Evolutionary conservation across 2,888 invertebrate genomes (phyloP), one percentile per base, ranked within the genome.

Genomic region (Calameuta idolon): DNA sequence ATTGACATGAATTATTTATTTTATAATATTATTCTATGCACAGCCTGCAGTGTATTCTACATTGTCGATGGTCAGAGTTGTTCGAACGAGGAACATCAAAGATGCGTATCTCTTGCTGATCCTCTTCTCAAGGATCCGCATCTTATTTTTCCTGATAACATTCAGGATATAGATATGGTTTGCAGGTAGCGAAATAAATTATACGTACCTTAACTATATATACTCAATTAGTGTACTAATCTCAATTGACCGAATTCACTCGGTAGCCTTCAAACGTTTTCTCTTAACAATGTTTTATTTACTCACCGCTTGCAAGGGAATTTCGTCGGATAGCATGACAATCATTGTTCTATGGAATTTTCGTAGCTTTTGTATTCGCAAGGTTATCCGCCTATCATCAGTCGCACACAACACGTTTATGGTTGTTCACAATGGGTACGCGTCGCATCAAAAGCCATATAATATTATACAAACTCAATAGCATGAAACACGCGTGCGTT

Each of bases 71-170:
- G 81, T 71, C 82, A 85, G 74, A 83, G 80, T 34, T 94, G 94
- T 82, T 92, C 93, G 12, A 91, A 90, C 83, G 89, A 92, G 55
- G 93, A 93, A 84, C 92, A 93, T 85, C 92, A 93, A 77, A 91
- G 92, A 83, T 94, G 94, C 85, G 92, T 94, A 4, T 89, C 92
- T 74, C 91, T 94, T 77, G 94, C 94, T 3, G 94, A 94, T 87
- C 94, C 94, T 2, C 89, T 94, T 75, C 91, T 94, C 31, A 93
- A 93, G 83, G 94, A 94, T 85, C 93, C 94, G 0, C 93, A 93
- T 81, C 91, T 94, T 74, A 93, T 94, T 79, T 94, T 94, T 85
- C 94, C 94, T 4, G 94, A 94, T 84, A 94, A 94, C 82, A 91
- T 93, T 86, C 91, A 92, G 71, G 94, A 94, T 88, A 94, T 94